These are phyloP conservation scores for Zelleria hepariella DNA, from an alignment of 2,888 invertebrate genomes.

Conservation along the genomic window DNA sequence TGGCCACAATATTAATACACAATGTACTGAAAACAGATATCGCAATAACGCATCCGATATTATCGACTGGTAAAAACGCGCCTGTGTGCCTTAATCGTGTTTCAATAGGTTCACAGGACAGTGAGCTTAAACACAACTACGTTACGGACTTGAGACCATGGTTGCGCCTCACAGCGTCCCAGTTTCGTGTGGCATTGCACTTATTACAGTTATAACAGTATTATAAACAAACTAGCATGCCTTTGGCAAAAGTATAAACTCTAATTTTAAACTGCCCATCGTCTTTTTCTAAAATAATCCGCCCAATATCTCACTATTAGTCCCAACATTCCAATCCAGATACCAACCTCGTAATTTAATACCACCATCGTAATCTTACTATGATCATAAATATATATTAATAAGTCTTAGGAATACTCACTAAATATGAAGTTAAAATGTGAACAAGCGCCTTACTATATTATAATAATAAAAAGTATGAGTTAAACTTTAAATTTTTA, in stretches of 20 bases:
- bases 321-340: slow-evolving; percentile 21
- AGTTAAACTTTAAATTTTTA: slow-evolving; percentile 68
- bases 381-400: slow-evolving; percentile 26
- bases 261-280: slow-evolving; percentile 22
- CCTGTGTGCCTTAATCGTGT: too few relatives aligned
- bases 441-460: slow-evolving; percentile 68
- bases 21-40: too few relatives aligned
- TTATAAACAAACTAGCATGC: neutral
- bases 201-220: neutral
- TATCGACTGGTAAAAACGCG: too few relatives aligned
- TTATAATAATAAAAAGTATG: slow-evolving; percentile 66
- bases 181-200: neutral
- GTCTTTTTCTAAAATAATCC: slow-evolving; percentile 30
- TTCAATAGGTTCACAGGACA: too few relatives aligned
- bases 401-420: slow-evolving; percentile 48
- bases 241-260: slow-evolving; percentile 10
- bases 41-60: too few relatives aligned
- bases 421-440: slow-evolving; percentile 69
- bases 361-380: slow-evolving; percentile 31
- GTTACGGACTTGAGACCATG: too few relatives aligned
- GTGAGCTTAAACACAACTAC: too few relatives aligned
- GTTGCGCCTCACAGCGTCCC: neutral
- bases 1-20: too few relatives aligned
- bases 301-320: slow-evolving; percentile 42
- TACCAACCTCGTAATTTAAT: slow-evolving; percentile 12